These are phyloP conservation scores for Meriones unguiculatus DNA, from an alignment of 2,113 vertebrate genomes.

Conservation along the genomic window DNA sequence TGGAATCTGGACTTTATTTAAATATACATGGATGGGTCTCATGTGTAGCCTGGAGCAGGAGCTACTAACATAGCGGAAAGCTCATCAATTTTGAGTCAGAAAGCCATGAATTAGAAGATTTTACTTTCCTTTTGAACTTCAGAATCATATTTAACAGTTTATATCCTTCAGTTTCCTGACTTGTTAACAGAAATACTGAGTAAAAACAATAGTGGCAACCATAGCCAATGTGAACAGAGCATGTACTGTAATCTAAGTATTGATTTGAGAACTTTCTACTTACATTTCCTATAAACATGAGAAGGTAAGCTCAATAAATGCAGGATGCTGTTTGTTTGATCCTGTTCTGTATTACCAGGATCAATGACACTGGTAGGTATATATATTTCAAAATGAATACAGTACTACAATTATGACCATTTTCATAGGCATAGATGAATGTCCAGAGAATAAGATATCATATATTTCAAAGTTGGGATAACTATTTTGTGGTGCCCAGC, in stretches of 20 bases:
- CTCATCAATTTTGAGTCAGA: neutral
- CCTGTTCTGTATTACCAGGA: neutral
- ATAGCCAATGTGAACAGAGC: neutral
- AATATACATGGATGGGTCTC: neutral
- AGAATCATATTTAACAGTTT: neutral
- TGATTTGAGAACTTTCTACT: neutral
- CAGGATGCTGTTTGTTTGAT: neutral
- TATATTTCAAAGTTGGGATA: neutral
- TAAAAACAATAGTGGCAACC: neutral
- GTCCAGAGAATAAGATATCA: neutral
- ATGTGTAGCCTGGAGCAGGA: neutral
- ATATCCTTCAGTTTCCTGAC: neutral
- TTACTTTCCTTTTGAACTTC: neutral
- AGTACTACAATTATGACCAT: neutral
- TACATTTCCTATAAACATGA: slow-evolving; percentile 9
- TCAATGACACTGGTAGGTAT: neutral
- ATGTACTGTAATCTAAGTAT: neutral
- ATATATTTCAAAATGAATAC: slow-evolving; percentile 28
- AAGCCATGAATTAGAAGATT: neutral
- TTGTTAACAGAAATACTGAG: slow-evolving; percentile 6
- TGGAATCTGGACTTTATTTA: slow-evolving; percentile 28
- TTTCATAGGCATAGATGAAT: neutral
- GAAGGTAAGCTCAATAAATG: slow-evolving; percentile 10
- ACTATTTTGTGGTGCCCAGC: neutral
- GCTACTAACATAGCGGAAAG: neutral